Percentiles rank a stretch among this genome's conserved stretches.
Evolutionary conservation across 2,113 vertebrate species (phyloP).

Genomic region (Zosterops hypoxanthus): DNA sequence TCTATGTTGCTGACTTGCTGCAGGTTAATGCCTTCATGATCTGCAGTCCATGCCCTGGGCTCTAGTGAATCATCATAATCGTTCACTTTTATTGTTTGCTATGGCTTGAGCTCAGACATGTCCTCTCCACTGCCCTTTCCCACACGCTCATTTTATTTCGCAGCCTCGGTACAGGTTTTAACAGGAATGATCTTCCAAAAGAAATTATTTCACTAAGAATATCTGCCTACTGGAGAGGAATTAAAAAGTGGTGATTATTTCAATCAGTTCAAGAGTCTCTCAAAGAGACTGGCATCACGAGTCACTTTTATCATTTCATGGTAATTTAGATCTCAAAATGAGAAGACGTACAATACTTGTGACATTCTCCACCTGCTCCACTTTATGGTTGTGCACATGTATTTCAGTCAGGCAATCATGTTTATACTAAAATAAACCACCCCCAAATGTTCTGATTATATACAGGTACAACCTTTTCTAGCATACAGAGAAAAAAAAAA

Average conservation of each 20-base stretch:
- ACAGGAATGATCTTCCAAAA: constrained; percentile 12
- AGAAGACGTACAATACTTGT: constrained; percentile 29
- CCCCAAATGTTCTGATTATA: constrained; percentile 2
- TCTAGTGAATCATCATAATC: not conserved
- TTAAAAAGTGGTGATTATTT: constrained; percentile 52
- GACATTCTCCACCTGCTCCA: constrained; percentile 50
- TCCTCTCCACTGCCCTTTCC: not conserved
- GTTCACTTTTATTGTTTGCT: not conserved
- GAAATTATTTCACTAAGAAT: not conserved
- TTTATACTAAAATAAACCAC: constrained; percentile 48
- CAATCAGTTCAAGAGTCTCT: constrained; percentile 67
- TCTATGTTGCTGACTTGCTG: not conserved
- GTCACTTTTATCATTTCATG: constrained; percentile 49
- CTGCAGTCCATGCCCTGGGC: not conserved
- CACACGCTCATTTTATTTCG: not conserved
- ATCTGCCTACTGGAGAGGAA: constrained; percentile 5
- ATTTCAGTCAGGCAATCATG: not conserved
- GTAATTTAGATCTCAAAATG: constrained; percentile 32
- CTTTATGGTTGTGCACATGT: not conserved
- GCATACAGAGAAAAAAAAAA: not conserved
- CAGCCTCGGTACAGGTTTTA: not conserved
- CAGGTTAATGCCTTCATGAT: not conserved
- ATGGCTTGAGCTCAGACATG: not conserved
- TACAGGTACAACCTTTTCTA: not conserved
- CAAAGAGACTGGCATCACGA: constrained; percentile 43